phyloP scores from a whole-genome alignment of 2,113 vertebrate genomes.

The Edolisoma coerulescens region DNA sequence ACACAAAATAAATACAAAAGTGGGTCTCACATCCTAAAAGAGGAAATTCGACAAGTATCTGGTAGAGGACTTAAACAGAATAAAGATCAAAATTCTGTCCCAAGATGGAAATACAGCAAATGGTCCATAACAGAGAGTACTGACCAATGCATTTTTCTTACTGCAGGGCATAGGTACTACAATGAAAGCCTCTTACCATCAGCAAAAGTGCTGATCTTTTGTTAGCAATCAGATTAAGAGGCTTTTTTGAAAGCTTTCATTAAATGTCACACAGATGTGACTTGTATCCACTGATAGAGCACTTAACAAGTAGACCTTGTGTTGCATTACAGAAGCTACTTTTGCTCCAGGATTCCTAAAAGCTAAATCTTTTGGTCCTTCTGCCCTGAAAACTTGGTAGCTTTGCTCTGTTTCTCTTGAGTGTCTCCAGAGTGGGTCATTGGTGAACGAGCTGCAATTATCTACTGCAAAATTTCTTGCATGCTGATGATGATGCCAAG shows the following conservation, averaged over 20 bases:
- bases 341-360: neutral
- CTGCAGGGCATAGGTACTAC: neutral
- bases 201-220: neutral
- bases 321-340: neutral
- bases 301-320: neutral
- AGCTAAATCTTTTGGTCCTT: neutral
- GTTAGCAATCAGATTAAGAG: neutral
- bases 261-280: neutral
- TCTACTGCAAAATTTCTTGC: neutral
- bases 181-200: neutral
- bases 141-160: neutral
- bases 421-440: neutral
- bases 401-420: neutral
- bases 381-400: neutral
- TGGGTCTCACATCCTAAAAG: neutral
- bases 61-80: neutral
- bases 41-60: neutral
- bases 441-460: neutral
- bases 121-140: neutral
- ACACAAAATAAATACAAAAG: neutral
- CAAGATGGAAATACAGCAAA: neutral
- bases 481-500: neutral
- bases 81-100: neutral
- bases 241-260: neutral
- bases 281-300: neutral